These are phyloP conservation scores for Chorisops tibialis DNA, from an alignment of 2,888 invertebrate genomes.

Conservation along the genomic window DNA sequence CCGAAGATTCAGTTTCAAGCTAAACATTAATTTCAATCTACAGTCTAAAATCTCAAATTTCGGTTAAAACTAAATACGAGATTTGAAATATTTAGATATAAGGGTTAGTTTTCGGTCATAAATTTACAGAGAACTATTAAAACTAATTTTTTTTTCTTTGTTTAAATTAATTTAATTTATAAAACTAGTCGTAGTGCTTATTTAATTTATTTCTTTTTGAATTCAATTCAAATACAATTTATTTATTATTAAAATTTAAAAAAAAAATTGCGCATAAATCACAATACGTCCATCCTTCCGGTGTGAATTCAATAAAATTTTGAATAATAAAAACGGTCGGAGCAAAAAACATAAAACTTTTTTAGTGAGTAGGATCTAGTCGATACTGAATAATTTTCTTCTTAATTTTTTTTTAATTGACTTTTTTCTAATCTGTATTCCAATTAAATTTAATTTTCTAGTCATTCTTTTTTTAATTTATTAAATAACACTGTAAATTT, in stretches of 20 bases:
- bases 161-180: too few species aligned
- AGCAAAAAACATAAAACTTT: slow-evolving; percentile 25
- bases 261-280: slow-evolving; percentile 31
- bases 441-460: background rate
- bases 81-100: background rate
- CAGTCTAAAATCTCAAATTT: too few species aligned
- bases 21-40: too few species aligned
- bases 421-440: background rate
- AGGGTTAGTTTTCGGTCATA: too few species aligned
- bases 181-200: too few species aligned
- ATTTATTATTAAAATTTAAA: too few species aligned
- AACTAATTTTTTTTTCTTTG: too few species aligned
- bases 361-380: slow-evolving; percentile 40
- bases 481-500: background rate
- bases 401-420: background rate
- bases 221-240: too few species aligned
- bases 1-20: too few species aligned
- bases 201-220: too few species aligned
- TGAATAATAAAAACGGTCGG: background rate
- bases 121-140: too few species aligned
- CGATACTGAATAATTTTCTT: slow-evolving; percentile 36
- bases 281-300: slow-evolving; percentile 39
- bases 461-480: slow-evolving; percentile 1
- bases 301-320: slow-evolving; percentile 15
- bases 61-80: background rate